Evolutionary conservation across 2,113 vertebrate species (phyloP).

Genomic region (Ranitomeya variabilis): DNA sequence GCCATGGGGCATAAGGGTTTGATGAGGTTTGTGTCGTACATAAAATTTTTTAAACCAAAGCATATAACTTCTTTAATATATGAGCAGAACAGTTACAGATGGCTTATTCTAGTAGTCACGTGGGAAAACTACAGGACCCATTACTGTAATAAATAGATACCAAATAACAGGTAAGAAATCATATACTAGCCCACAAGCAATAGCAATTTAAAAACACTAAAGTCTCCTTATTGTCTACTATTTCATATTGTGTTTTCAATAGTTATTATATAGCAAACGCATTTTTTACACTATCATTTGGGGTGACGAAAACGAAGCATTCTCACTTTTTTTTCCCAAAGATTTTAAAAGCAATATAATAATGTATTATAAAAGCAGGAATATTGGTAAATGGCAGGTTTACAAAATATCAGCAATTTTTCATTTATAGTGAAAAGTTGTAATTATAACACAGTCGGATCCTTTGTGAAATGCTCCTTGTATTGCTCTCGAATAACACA

Average conservation of each 20-base stretch:
- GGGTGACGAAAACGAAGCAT: not conserved
- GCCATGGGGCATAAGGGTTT: conserved; percentile 79
- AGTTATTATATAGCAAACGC: conserved; percentile 13
- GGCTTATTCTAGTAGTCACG: conserved; percentile 66
- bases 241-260: conserved; percentile 48
- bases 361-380: not conserved
- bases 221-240: conserved; percentile 59
- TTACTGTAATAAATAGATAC: conserved; percentile 64
- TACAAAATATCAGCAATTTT: conserved; percentile 5
- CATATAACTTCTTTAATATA: conserved; percentile 70
- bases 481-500: not conserved
- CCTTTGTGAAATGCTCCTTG: not conserved
- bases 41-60: conserved; percentile 76
- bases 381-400: conserved; percentile 1
- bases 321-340: not conserved
- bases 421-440: not conserved
- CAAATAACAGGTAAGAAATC: conserved; percentile 62
- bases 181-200: conserved; percentile 61
- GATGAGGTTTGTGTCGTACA: conserved; percentile 81
- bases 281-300: conserved; percentile 5
- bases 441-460: not conserved
- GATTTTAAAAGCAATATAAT: not conserved
- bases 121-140: conserved; percentile 65
- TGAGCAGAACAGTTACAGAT: conserved; percentile 67
- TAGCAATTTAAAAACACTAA: conserved; percentile 58